These are phyloP conservation scores for Psylliodes chrysocephalus DNA, from an alignment of 2,888 invertebrate genomes.

Conservation along the genomic window DNA sequence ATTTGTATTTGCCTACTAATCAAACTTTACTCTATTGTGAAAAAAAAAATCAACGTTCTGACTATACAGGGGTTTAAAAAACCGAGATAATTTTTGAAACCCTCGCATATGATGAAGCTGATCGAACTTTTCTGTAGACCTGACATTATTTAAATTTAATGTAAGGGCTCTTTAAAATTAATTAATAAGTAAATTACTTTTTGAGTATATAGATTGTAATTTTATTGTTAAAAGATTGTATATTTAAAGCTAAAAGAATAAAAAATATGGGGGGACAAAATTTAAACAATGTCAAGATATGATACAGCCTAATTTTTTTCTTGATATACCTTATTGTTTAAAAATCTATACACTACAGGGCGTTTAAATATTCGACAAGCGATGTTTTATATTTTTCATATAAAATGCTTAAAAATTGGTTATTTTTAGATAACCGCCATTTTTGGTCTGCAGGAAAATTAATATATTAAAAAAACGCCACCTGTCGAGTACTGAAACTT, in stretches of 20 bases:
- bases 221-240: not conserved
- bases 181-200: not conserved
- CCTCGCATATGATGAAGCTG: not conserved
- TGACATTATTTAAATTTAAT: not conserved
- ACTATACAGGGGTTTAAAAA: not conserved
- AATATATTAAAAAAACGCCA: not conserved
- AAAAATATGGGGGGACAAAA: constrained; percentile 5
- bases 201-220: not conserved
- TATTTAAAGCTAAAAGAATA: too few relatives aligned
- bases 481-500: constrained; percentile 3
- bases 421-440: too few relatives aligned
- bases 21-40: not conserved
- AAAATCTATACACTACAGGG: constrained; percentile 24
- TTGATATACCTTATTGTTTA: constrained; percentile 28
- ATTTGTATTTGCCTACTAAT: too few relatives aligned
- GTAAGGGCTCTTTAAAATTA: constrained; percentile 5
- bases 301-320: constrained; percentile 24
- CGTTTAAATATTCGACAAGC: not conserved
- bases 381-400: not conserved
- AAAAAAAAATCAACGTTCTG: constrained; percentile 10
- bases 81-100: not conserved
- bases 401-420: too few relatives aligned
- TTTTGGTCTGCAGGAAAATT: too few relatives aligned
- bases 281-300: constrained; percentile 20
- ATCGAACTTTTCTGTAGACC: not conserved